Percentiles rank a stretch among this genome's conserved stretches.
Conservation (phyloP, 2,888 invertebrate genomes). For the Hedychridium roseum region DNA sequence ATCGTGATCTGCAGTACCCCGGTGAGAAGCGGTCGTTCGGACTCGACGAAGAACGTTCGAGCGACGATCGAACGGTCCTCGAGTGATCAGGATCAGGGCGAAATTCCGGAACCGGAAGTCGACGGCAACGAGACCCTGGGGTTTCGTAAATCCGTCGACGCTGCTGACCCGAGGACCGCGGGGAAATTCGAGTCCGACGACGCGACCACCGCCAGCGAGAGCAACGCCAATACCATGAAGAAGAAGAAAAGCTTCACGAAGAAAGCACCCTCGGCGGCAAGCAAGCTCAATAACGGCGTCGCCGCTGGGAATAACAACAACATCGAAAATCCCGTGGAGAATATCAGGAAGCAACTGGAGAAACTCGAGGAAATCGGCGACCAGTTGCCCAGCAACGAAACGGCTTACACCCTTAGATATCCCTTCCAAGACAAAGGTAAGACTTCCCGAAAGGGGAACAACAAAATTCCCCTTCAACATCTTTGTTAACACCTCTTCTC, state of each 20-base stretch:
- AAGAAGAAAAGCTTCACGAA: slow-evolving; percentile 49
- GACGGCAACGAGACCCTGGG: slow-evolving; percentile 20
- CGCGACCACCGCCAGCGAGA: slow-evolving; percentile 59
- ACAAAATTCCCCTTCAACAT: neutral
- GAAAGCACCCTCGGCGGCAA: slow-evolving; percentile 37
- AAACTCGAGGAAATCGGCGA: slow-evolving; percentile 85
- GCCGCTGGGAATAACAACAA: slow-evolving; percentile 59
- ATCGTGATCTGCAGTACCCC: slow-evolving; percentile 61
- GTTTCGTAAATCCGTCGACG: slow-evolving; percentile 32
- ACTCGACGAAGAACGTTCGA: slow-evolving; percentile 43
- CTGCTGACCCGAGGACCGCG: slow-evolving; percentile 32
- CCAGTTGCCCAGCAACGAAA: slow-evolving; percentile 79
- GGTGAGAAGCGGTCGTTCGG: slow-evolving; percentile 56
- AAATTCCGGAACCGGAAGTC: slow-evolving; percentile 15
- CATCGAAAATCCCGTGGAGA: slow-evolving; percentile 72
- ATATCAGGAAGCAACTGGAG: slow-evolving; percentile 79
- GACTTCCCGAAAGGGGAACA: slow-evolving; percentile 27
- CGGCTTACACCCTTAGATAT: slow-evolving; percentile 78
- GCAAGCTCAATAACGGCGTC: slow-evolving; percentile 56
- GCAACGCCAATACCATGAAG: slow-evolving; percentile 52
- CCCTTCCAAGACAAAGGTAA: slow-evolving; percentile 79
- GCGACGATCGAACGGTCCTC: slow-evolving; percentile 18
- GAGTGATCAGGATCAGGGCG: slow-evolving; percentile 32
- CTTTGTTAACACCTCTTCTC: neutral
- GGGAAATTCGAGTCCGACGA: slow-evolving; percentile 58